phyloP scores from a whole-genome alignment of 2,888 invertebrate species.

The Norana najaformis region DNA sequence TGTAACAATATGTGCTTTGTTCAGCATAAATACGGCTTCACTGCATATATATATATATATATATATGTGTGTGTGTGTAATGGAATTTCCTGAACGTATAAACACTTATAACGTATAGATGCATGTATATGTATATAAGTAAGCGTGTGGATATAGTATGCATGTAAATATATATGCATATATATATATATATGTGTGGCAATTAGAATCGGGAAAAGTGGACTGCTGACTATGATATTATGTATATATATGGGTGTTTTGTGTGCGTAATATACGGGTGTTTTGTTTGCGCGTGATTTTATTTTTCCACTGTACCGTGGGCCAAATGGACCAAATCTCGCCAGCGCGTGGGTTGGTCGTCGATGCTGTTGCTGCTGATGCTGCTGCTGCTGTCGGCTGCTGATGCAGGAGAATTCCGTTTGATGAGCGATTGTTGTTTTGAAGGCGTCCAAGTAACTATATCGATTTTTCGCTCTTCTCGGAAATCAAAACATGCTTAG shows the following conservation, averaged over 20 bases:
- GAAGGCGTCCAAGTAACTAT: background rate
- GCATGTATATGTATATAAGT: background rate
- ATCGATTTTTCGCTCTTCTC: background rate
- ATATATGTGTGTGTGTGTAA: too few species aligned
- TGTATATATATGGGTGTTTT: too few species aligned
- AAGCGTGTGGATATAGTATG: too few species aligned
- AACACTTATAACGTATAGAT: background rate
- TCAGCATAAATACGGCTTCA: background rate
- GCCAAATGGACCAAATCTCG: background rate
- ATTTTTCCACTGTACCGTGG: conserved; percentile 1
- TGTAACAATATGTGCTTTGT: background rate
- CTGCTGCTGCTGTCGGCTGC: background rate
- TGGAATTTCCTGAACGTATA: background rate
- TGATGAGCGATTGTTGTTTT: conserved; percentile 19
- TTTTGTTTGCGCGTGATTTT: conserved; percentile 1
- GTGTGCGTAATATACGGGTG: background rate
- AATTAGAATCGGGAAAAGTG: too few species aligned
- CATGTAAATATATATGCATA: background rate
- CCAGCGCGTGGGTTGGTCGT: background rate
- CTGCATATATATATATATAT: too few species aligned
- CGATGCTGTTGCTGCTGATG: background rate
- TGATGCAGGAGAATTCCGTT: conserved; percentile 1
- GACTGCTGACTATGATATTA: too few species aligned
- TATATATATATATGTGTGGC: background rate
- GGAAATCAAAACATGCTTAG: background rate